These are phyloP conservation scores for Laticauda colubrina DNA, from an alignment of 2,113 vertebrate genomes.

Conservation along the genomic window DNA sequence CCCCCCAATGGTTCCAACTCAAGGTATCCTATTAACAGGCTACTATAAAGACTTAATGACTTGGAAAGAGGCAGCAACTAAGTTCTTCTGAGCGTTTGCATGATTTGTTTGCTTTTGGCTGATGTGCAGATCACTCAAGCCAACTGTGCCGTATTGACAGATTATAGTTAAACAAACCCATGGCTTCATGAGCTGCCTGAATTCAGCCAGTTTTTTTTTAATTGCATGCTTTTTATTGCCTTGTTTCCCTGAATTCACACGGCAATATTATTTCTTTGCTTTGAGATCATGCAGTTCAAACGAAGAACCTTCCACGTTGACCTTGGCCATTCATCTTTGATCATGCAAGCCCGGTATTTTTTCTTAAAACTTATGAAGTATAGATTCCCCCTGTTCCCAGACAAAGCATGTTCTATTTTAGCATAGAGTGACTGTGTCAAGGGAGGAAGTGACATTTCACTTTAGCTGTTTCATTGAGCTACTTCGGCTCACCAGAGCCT, in stretches of 20 bases:
- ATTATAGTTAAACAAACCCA: background rate
- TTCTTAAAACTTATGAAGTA: background rate
- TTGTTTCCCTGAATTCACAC: background rate
- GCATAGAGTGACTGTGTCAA: conserved; percentile 30
- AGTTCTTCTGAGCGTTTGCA: background rate
- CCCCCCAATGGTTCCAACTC: background rate
- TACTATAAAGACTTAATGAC: background rate
- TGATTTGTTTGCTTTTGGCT: background rate
- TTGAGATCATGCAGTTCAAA: fast-evolving
- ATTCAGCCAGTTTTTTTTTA: background rate
- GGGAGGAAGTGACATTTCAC: conserved; percentile 43
- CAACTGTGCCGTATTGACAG: background rate
- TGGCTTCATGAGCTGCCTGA: background rate
- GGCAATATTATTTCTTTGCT: background rate
- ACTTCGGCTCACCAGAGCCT: conserved; percentile 26
- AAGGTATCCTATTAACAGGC: background rate
- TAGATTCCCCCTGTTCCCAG: background rate
- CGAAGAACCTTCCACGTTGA: background rate
- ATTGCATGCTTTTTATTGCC: background rate
- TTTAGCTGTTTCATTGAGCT: conserved; percentile 48
- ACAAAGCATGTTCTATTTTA: background rate
- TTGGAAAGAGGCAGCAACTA: background rate
- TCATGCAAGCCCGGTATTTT: background rate
- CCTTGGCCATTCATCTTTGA: background rate
- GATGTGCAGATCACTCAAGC: background rate